These are phyloP conservation scores for Eulemur albifrons DNA, from an alignment of 2,797 vertebrate genomes.

Conservation along the genomic window DNA sequence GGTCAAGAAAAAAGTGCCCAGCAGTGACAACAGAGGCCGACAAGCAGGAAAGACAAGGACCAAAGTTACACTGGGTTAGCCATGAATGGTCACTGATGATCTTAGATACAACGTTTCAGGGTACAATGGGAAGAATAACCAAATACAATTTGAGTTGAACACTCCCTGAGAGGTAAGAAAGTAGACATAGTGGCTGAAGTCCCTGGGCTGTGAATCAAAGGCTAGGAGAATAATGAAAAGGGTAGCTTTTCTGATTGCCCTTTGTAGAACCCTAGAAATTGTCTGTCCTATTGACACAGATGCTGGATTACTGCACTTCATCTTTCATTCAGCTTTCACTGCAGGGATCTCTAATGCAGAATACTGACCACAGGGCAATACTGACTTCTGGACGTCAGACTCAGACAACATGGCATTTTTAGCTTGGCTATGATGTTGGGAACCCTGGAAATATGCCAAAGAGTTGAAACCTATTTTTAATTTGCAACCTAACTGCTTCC, in stretches of 20 bases:
- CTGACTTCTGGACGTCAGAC: background rate
- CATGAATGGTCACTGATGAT: background rate
- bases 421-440: background rate
- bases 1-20: background rate
- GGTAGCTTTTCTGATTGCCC: background rate
- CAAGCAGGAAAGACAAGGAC: background rate
- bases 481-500: background rate
- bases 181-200: background rate
- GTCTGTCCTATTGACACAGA: background rate
- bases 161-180: background rate
- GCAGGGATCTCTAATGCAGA: background rate
- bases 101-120: background rate
- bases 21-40: background rate
- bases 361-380: background rate
- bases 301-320: background rate
- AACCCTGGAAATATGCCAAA: background rate
- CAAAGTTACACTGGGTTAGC: background rate
- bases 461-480: slow-evolving; percentile 23
- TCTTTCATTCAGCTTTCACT: background rate
- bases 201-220: background rate
- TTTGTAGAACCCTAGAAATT: background rate
- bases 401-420: background rate
- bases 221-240: background rate
- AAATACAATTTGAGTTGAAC: background rate
- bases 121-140: background rate